Percentiles rank a stretch among this genome's conserved stretches.
Evolutionary conservation across 2,797 vertebrate species (phyloP).

Genomic region (Numenius phaeopus): DNA sequence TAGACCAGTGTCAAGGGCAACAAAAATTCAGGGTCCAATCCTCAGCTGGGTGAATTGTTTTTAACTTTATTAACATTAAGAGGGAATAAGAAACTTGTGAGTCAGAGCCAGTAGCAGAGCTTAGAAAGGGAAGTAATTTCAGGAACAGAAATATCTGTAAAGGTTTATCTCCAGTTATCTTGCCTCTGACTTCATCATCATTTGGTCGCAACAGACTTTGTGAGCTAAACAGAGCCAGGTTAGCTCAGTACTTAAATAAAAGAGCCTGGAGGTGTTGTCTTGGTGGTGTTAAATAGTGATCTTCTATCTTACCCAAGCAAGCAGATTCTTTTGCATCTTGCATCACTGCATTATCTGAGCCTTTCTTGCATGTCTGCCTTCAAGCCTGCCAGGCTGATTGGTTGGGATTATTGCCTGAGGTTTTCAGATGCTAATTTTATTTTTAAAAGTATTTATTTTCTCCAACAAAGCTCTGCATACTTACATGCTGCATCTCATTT

Average conservation of each 20-base stretch:
- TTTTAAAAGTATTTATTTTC: constrained; percentile 44
- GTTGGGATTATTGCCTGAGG: constrained; percentile 8
- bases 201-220: constrained; percentile 28
- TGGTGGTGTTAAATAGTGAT: constrained; percentile 16
- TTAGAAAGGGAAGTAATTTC: constrained; percentile 65
- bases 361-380: constrained; percentile 23
- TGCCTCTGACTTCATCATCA: constrained; percentile 41
- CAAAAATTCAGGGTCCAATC: not conserved
- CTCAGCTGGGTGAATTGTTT: not conserved
- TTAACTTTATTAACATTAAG: not conserved
- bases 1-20: not conserved
- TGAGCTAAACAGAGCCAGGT: not conserved
- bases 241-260: constrained; percentile 31
- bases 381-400: not conserved
- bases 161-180: constrained; percentile 59
- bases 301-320: constrained; percentile 33
- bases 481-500: constrained; percentile 15
- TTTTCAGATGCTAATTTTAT: not conserved
- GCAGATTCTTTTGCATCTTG: constrained; percentile 29
- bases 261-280: constrained; percentile 35
- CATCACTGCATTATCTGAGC: constrained; percentile 38
- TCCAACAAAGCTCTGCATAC: constrained; percentile 4
- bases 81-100: constrained; percentile 34
- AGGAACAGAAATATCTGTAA: constrained; percentile 65
- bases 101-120: not conserved